phyloP scores from a whole-genome alignment of 2,888 invertebrate genomes.

The Eurytoma adleriae region DNA sequence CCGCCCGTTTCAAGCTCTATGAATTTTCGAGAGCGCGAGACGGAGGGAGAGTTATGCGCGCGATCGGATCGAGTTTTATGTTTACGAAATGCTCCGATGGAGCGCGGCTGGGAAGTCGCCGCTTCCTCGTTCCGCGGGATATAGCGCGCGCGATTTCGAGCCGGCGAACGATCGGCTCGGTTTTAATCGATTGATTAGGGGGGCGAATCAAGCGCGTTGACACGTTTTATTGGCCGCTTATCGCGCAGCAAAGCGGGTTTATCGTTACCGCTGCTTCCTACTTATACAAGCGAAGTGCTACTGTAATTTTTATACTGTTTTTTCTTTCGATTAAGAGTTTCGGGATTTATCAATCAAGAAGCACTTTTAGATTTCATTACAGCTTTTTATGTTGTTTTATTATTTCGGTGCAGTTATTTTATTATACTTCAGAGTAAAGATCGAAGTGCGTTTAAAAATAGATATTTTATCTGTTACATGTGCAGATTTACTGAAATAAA shows the following conservation, averaged over 20 bases:
- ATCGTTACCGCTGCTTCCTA: too few relatives aligned
- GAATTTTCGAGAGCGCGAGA: conserved; percentile 48
- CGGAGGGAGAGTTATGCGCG: conserved; percentile 30
- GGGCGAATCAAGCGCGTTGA: conserved; percentile 8
- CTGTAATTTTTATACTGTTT: too few relatives aligned
- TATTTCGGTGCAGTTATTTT: too few relatives aligned
- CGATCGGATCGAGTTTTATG: conserved; percentile 42
- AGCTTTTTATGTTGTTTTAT: too few relatives aligned
- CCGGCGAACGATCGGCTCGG: neutral
- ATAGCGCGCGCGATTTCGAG: too few relatives aligned
- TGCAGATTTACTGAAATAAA: neutral
- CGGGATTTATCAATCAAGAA: too few relatives aligned
- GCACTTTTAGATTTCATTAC: too few relatives aligned
- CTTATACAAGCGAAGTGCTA: too few relatives aligned
- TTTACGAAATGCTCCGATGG: conserved; percentile 36
- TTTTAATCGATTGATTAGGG: conserved; percentile 30
- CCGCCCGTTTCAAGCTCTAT: conserved; percentile 51
- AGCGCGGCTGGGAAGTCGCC: conserved; percentile 1
- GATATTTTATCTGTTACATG: neutral
- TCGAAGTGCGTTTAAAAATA: too few relatives aligned
- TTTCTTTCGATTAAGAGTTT: too few relatives aligned
- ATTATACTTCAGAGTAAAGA: too few relatives aligned
- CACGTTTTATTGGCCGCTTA: conserved; percentile 9
- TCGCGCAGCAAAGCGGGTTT: neutral
- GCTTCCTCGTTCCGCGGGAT: neutral